Base-by-base conservation (phyloP, 2,888 invertebrate species). In the Drosophila peninsularis region DNA sequence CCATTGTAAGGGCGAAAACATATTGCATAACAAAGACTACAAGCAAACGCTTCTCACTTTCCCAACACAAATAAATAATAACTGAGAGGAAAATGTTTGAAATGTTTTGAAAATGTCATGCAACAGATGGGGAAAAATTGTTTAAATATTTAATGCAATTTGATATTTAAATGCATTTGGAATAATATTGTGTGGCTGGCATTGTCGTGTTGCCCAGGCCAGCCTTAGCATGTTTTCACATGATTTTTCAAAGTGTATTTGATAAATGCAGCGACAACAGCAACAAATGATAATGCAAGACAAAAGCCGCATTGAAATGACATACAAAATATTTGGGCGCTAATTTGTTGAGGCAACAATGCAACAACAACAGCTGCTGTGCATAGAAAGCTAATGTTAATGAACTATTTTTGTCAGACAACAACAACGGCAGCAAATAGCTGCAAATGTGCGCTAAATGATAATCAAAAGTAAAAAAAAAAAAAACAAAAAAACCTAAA, bases 301-400 rank as follows among this genome's bases (percentile, higher is more conserved):
- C 77, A 86, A 82, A 83, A 68, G 74, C 36, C 65, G 47, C 73
- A 71, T 81, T 65, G 56, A 71, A 75, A 68, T 56, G 71, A 86
- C 71, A 81, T 69, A 84, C 78, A 81, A 83, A 87, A 84, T 82
- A 81, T 87, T 83, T 78, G 65, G 70, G 54, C 64, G 63, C 75
- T 81, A 78, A 82, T 83, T 87, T 78, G 78, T 72, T 70, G 66
- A 60, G 42, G 63, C 66, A 71, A 52, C 39, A 47, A 56, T 60
- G 62, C 70, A 49, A 32, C 66, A 24, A 52, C 54, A 61, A 62
- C 27, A 30, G 7, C 45, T 30, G 5, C 30, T 47, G 19, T 2
- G 30, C 14, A 68, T 82, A 83, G 88, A 83, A 87, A 83, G 79
- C 82, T 62, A 78, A 82, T 84, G 88, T 78, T 87, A 83, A 83